These are phyloP conservation scores for Polylopha cassiicola DNA, from an alignment of 2,888 invertebrate genomes.

Conservation along the genomic window DNA sequence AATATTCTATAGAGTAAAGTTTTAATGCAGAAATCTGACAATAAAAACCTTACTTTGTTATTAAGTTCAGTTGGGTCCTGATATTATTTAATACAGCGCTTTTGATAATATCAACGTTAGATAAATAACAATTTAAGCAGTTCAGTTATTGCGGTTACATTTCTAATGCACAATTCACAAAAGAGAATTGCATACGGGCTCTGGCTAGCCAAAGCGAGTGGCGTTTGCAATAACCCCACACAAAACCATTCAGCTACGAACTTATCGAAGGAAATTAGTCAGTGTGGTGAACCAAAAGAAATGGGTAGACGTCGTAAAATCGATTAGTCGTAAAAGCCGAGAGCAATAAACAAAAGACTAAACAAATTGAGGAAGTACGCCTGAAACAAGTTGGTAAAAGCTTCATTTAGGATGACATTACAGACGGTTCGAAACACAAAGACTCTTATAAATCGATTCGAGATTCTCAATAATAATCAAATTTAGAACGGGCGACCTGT, in stretches of 20 bases:
- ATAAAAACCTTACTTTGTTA: too few species aligned
- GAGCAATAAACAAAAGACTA: slow-evolving; percentile 6
- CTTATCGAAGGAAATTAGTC: too few species aligned
- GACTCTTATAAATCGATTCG: not conserved
- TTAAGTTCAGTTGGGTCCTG: too few species aligned
- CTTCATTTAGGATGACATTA: too few species aligned
- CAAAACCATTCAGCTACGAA: too few species aligned
- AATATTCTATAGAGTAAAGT: slow-evolving; percentile 9
- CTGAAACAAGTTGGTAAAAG: too few species aligned
- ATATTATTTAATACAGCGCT: too few species aligned
- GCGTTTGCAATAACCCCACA: too few species aligned
- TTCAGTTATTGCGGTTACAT: slow-evolving; percentile 2
- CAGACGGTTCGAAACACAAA: too few species aligned
- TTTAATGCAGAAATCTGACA: slow-evolving; percentile 10
- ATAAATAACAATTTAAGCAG: not conserved
- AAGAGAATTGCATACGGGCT: slow-evolving; percentile 4
- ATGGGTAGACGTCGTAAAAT: not conserved
- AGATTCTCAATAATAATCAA: not conserved
- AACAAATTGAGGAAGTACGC: slow-evolving; percentile 4
- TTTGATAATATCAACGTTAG: too few species aligned
- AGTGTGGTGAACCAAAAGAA: too few species aligned
- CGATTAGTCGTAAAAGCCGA: slow-evolving; percentile 8
- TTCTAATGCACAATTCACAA: slow-evolving; percentile 9
- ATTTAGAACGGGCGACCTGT: not conserved
- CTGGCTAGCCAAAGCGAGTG: slow-evolving; percentile 3